Conservation (phyloP, 2,797 vertebrate species). For the Anniella stebbinsi region DNA sequence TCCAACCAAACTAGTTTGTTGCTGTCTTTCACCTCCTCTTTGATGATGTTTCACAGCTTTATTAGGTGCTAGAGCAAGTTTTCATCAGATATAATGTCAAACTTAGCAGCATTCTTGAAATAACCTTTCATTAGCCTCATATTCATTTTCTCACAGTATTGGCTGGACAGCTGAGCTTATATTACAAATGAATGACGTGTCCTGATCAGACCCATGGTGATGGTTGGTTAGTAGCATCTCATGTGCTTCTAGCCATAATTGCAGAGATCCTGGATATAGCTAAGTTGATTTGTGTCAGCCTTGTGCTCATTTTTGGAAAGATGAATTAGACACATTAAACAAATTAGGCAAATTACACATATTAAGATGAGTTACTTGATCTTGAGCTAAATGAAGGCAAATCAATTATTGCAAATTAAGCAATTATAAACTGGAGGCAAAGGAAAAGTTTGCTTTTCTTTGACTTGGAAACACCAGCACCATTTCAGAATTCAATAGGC, state of each 20-base stretch:
- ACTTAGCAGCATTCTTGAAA: neutral
- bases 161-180: neutral
- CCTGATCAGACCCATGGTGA: neutral
- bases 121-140: neutral
- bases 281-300: conserved; percentile 23
- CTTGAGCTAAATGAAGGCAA: conserved; percentile 50
- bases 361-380: conserved; percentile 53
- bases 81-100: neutral
- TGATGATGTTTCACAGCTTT: neutral
- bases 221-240: neutral
- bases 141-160: neutral
- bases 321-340: conserved; percentile 48
- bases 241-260: conserved; percentile 12
- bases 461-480: conserved; percentile 9
- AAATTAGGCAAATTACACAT: conserved; percentile 51
- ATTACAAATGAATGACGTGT: neutral
- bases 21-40: neutral
- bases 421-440: conserved; percentile 39
- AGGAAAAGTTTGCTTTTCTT: conserved; percentile 36
- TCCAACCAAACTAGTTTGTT: neutral
- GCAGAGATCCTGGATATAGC: conserved; percentile 28
- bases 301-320: conserved; percentile 38
- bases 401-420: conserved; percentile 52
- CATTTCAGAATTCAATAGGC: neutral
- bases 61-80: neutral